Evolutionary conservation across 2,113 vertebrate species (phyloP).

Genomic region (Nicator chloris): DNA sequence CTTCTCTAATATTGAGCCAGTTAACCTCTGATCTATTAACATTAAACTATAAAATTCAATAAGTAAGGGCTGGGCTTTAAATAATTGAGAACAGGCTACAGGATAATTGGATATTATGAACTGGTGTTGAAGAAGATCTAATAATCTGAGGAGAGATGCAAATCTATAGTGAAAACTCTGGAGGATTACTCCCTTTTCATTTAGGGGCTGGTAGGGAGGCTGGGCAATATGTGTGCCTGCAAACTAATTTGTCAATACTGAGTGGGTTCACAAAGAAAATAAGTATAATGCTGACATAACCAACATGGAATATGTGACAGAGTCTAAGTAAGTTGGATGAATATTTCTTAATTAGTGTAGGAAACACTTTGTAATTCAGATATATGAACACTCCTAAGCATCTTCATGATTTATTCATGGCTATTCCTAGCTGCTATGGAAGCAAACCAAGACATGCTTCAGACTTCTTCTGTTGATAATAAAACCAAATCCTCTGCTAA

Average conservation of each 20-base stretch:
- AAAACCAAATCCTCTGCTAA: background rate
- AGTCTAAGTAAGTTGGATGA: background rate
- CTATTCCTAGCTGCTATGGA: background rate
- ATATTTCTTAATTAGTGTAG: conserved; percentile 57
- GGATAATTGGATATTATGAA: conserved; percentile 26
- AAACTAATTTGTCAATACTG: background rate
- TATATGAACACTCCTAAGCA: conserved; percentile 26
- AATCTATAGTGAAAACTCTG: background rate
- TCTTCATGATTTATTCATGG: conserved; percentile 17
- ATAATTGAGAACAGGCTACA: background rate
- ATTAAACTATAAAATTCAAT: conserved; percentile 30
- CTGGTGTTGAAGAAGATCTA: background rate
- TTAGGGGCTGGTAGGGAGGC: background rate
- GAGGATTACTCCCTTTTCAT: background rate
- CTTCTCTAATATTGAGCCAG: background rate
- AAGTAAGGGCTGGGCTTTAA: background rate
- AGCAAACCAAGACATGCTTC: background rate
- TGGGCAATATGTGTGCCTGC: background rate
- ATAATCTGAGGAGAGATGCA: background rate
- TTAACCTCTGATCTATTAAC: conserved; percentile 41
- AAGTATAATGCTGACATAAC: conserved; percentile 43
- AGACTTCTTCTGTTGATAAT: background rate
- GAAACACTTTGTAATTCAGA: conserved; percentile 32
- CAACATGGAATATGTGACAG: background rate
- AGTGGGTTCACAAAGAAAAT: background rate